These are phyloP conservation scores for Solenopsis invicta DNA, from an alignment of 1,140 invertebrate genomes.

Conservation along the genomic window DNA sequence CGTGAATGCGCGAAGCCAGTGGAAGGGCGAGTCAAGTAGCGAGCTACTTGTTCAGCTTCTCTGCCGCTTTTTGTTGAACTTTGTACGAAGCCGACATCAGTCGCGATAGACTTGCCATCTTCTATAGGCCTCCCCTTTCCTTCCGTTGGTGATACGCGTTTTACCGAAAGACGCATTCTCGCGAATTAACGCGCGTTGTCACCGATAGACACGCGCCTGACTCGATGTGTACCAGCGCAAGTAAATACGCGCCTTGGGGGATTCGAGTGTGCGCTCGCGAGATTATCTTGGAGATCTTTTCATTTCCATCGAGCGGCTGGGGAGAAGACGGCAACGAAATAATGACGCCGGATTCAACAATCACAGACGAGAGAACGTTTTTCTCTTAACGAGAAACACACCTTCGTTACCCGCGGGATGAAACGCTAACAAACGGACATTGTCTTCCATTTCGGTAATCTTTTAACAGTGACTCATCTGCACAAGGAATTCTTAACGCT, in stretches of 20 bases:
- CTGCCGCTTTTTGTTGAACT: conserved; percentile 43
- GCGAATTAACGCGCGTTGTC: conserved; percentile 44
- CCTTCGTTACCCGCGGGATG: conserved; percentile 42
- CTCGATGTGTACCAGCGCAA: conserved; percentile 10
- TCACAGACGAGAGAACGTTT: conserved; percentile 20
- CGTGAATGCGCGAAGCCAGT: conserved; percentile 9
- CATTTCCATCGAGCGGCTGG: conserved; percentile 5
- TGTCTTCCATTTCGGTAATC: conserved; percentile 40
- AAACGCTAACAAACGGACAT: conserved; percentile 43
- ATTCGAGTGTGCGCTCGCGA: neutral
- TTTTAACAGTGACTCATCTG: conserved; percentile 13
- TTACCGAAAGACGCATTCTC: conserved; percentile 2
- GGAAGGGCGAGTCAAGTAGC: conserved; percentile 39
- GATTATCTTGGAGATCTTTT: conserved; percentile 45
- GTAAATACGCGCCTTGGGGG: conserved; percentile 10
- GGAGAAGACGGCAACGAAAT: conserved; percentile 38
- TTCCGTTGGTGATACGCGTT: neutral
- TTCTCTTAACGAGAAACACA: conserved; percentile 56
- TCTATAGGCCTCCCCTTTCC: neutral
- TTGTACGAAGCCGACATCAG: conserved; percentile 7
- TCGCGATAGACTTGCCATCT: conserved; percentile 8
- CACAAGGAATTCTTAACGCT: conserved; percentile 17
- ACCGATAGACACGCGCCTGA: neutral
- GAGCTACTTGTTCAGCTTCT: conserved; percentile 51
- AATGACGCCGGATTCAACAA: conserved; percentile 33